A percentile compares a stretch with the other conserved stretches of the same genome.
These are phyloP conservation scores for Tetragnatha versicolor DNA, from an alignment of 1,140 invertebrate genomes.

Conservation along the genomic window DNA sequence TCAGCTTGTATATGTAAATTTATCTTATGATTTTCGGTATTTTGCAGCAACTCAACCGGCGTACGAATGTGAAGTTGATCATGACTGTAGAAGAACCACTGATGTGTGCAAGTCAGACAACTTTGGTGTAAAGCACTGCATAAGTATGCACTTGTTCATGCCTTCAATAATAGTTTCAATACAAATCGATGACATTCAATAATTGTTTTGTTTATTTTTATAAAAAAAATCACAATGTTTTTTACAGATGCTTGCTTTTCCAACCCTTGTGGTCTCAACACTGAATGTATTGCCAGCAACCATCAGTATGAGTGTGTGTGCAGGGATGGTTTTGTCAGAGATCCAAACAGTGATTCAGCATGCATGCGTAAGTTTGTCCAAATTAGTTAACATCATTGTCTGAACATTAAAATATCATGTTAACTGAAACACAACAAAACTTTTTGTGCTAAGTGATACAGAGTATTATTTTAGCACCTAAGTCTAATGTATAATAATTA, in stretches of 20 bases:
- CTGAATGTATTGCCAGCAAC: constrained; percentile 45
- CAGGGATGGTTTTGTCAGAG: constrained; percentile 44
- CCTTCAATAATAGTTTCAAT: neutral
- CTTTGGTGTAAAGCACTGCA: constrained; percentile 56
- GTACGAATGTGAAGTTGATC: constrained; percentile 57
- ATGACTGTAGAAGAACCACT: constrained; percentile 52
- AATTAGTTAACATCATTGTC: no score
- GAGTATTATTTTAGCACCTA: neutral
- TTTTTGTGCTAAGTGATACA: neutral
- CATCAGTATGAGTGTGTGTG: constrained; percentile 54
- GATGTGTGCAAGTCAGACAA: constrained; percentile 58
- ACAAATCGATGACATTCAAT: neutral
- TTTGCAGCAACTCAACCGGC: constrained; percentile 40
- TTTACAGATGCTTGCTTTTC: constrained; percentile 57
- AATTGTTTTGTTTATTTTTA: neutral
- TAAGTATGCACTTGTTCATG: constrained; percentile 29
- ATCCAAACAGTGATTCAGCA: constrained; percentile 42
- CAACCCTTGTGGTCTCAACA: constrained; percentile 53
- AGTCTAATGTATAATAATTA: neutral
- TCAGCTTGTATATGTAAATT: neutral
- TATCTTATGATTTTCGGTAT: neutral
- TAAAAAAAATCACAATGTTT: neutral
- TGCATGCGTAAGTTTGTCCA: constrained; percentile 52
- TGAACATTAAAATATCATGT: no score
- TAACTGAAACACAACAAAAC: neutral